A percentile compares a stretch with the other conserved stretches of the same genome.
phyloP scores from a whole-genome alignment of 2,797 vertebrate genomes.

The Phoxinus dragarum region DNA sequence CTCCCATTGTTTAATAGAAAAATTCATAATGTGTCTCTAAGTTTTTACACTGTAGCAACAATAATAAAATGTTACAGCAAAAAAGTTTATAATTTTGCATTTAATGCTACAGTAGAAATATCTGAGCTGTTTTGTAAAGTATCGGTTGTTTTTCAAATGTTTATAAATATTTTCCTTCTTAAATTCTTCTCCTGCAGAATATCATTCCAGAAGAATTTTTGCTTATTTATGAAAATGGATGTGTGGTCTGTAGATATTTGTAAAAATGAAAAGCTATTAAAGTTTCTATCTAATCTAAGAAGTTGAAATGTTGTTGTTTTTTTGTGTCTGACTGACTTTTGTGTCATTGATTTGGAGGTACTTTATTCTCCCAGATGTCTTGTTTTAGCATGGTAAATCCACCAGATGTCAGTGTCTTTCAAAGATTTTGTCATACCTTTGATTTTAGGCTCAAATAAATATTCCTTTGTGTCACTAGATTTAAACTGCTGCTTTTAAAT shows the following conservation, averaged over 20 bases:
- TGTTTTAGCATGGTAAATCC: constrained; percentile 15
- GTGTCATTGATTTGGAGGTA: neutral
- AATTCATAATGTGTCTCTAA: neutral
- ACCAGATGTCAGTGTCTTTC: constrained; percentile 39
- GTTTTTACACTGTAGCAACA: constrained; percentile 28
- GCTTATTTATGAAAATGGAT: constrained; percentile 79
- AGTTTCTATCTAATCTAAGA: constrained; percentile 78
- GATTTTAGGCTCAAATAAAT: neutral
- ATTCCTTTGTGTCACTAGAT: neutral
- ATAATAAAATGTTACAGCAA: constrained; percentile 34
- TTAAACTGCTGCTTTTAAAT: neutral
- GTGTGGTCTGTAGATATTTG: constrained; percentile 81
- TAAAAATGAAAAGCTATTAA: constrained; percentile 83
- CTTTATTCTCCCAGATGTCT: neutral
- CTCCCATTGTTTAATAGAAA: constrained; percentile 8
- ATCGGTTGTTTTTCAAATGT: constrained; percentile 23
- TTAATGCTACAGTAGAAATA: constrained; percentile 61
- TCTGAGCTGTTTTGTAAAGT: constrained; percentile 42
- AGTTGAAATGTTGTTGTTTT: constrained; percentile 56
- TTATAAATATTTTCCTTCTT: constrained; percentile 41
- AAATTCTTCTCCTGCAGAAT: constrained; percentile 37
- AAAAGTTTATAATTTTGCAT: constrained; percentile 22
- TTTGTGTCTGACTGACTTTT: constrained; percentile 33
- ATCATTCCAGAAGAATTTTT: constrained; percentile 46
- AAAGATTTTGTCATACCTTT: neutral